A percentile compares a stretch with the other conserved stretches of the same genome.
Conservation (phyloP, 2,888 invertebrate species). For the Anticlea derivata region DNA sequence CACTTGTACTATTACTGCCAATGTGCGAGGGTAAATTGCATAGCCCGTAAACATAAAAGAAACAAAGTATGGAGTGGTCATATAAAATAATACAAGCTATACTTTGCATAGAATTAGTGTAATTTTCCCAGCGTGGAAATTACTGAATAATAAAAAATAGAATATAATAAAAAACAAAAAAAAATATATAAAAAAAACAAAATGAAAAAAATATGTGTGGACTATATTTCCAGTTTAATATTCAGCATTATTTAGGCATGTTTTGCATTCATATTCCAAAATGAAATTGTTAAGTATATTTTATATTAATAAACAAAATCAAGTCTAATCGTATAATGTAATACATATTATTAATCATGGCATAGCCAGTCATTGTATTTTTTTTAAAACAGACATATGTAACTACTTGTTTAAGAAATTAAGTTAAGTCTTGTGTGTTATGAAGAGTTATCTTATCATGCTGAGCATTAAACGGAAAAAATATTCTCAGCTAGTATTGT, state of each 20-base stretch:
- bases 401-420: conserved; percentile 51
- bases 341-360: conserved; percentile 57
- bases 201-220: conserved; percentile 76
- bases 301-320: conserved; percentile 65
- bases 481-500: conserved; percentile 79
- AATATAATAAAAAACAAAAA: conserved; percentile 56
- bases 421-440: conserved; percentile 69
- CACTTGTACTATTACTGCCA: conserved; percentile 76
- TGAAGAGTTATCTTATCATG: conserved; percentile 67
- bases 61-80: conserved; percentile 83
- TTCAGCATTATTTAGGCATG: conserved; percentile 82
- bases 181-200: conserved; percentile 47
- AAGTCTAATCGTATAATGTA: conserved; percentile 79
- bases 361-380: conserved; percentile 60
- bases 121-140: conserved; percentile 90
- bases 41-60: conserved; percentile 80
- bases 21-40: conserved; percentile 81
- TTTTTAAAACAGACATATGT: conserved; percentile 57
- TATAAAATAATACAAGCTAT: conserved; percentile 90
- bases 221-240: conserved; percentile 83
- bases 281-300: conserved; percentile 48
- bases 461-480: conserved; percentile 83
- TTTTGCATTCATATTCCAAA: conserved; percentile 75
- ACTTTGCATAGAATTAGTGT: conserved; percentile 97
- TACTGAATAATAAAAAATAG: conserved; percentile 69